phyloP scores from a whole-genome alignment of 2,113 vertebrate genomes.

The Callorhinus ursinus region DNA sequence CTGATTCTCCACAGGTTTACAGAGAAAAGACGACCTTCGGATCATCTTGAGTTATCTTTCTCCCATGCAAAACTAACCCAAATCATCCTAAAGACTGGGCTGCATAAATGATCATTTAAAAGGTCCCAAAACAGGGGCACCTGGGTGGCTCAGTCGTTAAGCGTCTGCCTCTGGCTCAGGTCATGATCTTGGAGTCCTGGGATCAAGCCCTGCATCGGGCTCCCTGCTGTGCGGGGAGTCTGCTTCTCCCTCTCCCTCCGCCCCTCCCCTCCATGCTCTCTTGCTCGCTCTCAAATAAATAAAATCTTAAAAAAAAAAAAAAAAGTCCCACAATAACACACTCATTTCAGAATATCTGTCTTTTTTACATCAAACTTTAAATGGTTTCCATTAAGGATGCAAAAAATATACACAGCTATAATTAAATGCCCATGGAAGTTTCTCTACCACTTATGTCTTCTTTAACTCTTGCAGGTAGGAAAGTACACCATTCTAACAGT shows the following conservation, averaged over 20 bases:
- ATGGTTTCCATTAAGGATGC: neutral
- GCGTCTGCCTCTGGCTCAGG: neutral
- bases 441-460: too few species aligned
- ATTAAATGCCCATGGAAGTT: neutral
- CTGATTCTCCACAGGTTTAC: neutral
- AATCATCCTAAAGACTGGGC: neutral
- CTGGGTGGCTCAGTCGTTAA: neutral
- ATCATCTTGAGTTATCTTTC: neutral
- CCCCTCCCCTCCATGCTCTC: neutral
- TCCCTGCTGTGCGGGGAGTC: neutral
- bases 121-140: neutral
- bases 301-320: neutral
- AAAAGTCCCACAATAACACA: neutral
- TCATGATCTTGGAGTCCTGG: neutral
- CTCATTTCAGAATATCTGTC: neutral
- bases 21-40: neutral
- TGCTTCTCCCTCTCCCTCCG: neutral
- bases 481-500: too few species aligned
- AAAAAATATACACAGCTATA: neutral
- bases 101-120: neutral
- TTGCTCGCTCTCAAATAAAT: neutral
- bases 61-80: neutral
- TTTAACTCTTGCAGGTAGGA: neutral
- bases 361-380: slow-evolving; percentile 11
- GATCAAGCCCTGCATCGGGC: neutral